Conservation (phyloP, 2,113 vertebrate genomes). For the Nansenia antarctica region DNA sequence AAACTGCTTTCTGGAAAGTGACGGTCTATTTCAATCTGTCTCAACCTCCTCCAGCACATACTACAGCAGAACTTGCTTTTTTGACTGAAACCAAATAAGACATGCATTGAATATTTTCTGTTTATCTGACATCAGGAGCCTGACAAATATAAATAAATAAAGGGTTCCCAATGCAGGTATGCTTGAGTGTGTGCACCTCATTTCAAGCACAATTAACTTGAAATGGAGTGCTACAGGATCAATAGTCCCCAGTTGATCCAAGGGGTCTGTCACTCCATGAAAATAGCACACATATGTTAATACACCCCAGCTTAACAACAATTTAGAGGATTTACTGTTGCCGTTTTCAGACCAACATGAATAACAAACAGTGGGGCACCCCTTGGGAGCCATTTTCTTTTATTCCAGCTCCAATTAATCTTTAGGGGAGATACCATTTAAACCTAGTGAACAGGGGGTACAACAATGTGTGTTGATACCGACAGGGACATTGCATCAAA, state of each 20-base stretch:
- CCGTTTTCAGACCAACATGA: conserved; percentile 74
- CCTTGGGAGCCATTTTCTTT: conserved; percentile 71
- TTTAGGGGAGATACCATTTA: conserved; percentile 75
- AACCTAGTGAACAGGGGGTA: conserved; percentile 68
- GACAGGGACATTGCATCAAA: conserved; percentile 26
- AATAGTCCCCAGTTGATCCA: conserved; percentile 83
- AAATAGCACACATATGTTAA: conserved; percentile 84
- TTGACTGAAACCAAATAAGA: conserved; percentile 73
- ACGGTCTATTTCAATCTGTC: conserved; percentile 60
- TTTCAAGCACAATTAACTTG: conserved; percentile 87
- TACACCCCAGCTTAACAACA: conserved; percentile 77
- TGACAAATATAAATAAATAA: conserved; percentile 78
- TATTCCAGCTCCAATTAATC: conserved; percentile 76
- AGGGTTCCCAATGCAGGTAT: conserved; percentile 73
- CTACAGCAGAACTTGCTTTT: conserved; percentile 56
- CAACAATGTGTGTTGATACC: conserved; percentile 56
- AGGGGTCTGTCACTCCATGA: conserved; percentile 76
- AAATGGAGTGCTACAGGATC: conserved; percentile 84
- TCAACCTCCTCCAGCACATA: conserved; percentile 46
- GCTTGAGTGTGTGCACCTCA: conserved; percentile 78
- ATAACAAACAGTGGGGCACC: conserved; percentile 75
- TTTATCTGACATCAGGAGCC: conserved; percentile 71
- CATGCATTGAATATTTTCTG: conserved; percentile 75
- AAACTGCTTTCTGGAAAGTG: conserved; percentile 31
- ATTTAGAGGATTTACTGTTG: conserved; percentile 79